Percentiles rank a stretch among this genome's conserved stretches.
Conservation (phyloP, 2,797 vertebrate species). For the Artibeus jamaicensis region DNA sequence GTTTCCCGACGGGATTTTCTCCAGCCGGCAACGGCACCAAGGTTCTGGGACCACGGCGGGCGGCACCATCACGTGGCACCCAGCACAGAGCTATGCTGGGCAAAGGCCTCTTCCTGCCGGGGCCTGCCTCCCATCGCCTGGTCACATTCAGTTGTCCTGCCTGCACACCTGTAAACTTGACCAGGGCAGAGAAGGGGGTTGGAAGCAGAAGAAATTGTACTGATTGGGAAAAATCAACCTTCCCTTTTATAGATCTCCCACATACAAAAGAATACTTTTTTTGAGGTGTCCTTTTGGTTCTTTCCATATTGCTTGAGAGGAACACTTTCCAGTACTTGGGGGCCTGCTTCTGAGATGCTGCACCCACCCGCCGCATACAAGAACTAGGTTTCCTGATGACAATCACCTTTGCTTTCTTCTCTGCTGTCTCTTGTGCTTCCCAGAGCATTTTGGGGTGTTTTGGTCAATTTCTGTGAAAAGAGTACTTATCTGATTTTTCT, state of each 20-base stretch:
- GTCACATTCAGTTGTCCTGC: background rate
- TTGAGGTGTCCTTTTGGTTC: background rate
- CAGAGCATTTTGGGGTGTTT: background rate
- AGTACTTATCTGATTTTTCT: background rate
- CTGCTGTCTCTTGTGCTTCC: background rate
- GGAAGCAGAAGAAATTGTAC: background rate
- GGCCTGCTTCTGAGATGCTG: background rate
- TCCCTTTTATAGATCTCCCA: background rate
- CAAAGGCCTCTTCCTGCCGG: background rate
- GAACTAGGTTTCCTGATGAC: background rate
- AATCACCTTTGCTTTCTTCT: background rate
- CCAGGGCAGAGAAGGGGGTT: background rate
- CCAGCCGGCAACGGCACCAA: background rate
- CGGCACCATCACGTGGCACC: background rate
- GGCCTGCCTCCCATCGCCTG: rapidly evolving
- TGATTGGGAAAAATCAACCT: background rate
- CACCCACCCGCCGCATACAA: background rate
- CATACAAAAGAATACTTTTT: background rate
- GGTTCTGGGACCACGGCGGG: background rate
- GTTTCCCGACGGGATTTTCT: background rate
- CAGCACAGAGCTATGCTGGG: background rate
- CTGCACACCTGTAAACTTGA: background rate
- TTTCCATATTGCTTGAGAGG: background rate
- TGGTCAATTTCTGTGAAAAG: background rate
- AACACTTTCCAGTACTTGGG: background rate